Conservation (phyloP, 1,140 invertebrate genomes). For the Cardiocondyla obscurior region DNA sequence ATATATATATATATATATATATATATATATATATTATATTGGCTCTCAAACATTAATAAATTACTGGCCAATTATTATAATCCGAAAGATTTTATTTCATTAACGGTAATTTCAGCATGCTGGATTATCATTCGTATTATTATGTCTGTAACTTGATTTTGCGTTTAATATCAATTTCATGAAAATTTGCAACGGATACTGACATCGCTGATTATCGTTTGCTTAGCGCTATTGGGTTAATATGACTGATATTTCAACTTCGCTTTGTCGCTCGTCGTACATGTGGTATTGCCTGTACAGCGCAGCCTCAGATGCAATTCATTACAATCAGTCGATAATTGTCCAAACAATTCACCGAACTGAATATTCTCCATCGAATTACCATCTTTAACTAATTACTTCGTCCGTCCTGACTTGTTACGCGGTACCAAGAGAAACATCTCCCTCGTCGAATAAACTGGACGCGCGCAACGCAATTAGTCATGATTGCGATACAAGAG, state of each 20-base stretch:
- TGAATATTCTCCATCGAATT: constrained; percentile 52
- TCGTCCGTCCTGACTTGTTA: constrained; percentile 28
- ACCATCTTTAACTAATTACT: constrained; percentile 54
- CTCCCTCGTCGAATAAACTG: constrained; percentile 25
- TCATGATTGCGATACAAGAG: constrained; percentile 15
- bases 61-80: background rate
- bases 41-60: constrained; percentile 23
- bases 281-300: background rate
- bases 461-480: constrained; percentile 45
- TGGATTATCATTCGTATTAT: background rate
- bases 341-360: constrained; percentile 43
- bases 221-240: constrained; percentile 35
- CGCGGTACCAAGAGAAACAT: constrained; percentile 31
- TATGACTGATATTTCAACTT: constrained; percentile 50
- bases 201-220: constrained; percentile 44
- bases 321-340: constrained; percentile 54
- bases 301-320: constrained; percentile 26
- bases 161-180: constrained; percentile 27
- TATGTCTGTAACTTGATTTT: constrained; percentile 23
- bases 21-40: background rate
- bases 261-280: constrained; percentile 8
- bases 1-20: background rate
- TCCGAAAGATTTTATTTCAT: constrained; percentile 56
- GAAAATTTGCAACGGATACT: constrained; percentile 33
- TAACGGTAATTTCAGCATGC: constrained; percentile 41